A percentile compares a stretch with the other conserved stretches of the same genome.
phyloP scores from a whole-genome alignment of 2,797 vertebrate genomes.

The Galago senegalensis region DNA sequence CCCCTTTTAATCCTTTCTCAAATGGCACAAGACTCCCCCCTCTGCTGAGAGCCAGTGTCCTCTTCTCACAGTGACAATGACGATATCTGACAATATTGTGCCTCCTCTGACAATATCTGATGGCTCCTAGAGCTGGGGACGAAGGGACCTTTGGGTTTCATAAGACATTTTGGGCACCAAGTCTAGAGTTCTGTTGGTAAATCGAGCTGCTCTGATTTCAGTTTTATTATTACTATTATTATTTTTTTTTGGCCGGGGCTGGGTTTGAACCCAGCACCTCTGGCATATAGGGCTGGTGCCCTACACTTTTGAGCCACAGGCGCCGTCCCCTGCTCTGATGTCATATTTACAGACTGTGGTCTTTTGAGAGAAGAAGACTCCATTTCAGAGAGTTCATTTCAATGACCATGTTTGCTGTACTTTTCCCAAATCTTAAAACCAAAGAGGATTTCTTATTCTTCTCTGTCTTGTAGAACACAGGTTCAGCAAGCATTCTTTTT shows the following conservation, averaged over 20 bases:
- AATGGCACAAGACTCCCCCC: neutral
- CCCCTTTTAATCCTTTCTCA: constrained; percentile 52
- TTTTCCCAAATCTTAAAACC: neutral
- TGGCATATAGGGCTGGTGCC: too few species aligned
- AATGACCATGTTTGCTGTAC: neutral
- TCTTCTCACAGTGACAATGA: neutral
- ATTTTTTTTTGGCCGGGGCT: too few species aligned
- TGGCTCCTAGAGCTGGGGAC: too few species aligned
- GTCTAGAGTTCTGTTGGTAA: neutral
- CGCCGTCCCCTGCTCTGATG: too few species aligned
- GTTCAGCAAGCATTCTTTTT: neutral
- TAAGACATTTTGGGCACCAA: too few species aligned
- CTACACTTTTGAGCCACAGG: too few species aligned
- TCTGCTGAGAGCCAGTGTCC: neutral
- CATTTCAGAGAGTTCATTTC: neutral
- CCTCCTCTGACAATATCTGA: neutral
- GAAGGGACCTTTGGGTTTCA: neutral
- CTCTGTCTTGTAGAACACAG: accelerated
- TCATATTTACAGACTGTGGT: neutral
- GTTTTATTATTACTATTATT: too few species aligned
- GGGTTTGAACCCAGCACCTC: too few species aligned
- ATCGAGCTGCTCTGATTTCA: accelerated
- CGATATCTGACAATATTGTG: too few species aligned
- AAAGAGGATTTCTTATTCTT: too few species aligned
- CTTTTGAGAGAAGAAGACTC: neutral